Conservation (phyloP, 2,797 vertebrate genomes). For the Tauraco hartlaubi region DNA sequence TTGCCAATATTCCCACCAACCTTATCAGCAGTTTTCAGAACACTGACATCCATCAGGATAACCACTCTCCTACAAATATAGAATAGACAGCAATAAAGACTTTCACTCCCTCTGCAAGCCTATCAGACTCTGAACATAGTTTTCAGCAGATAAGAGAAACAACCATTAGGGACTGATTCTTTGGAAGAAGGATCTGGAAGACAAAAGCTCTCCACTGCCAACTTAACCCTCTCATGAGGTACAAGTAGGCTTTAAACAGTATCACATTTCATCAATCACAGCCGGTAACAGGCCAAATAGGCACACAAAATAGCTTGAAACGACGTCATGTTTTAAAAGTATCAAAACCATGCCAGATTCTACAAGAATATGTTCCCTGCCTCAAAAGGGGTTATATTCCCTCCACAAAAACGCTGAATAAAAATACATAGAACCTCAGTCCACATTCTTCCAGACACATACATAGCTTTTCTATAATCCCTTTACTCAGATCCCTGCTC, state of each 20-base stretch:
- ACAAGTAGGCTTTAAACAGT: background rate
- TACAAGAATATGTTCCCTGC: background rate
- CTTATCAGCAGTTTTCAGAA: conserved; percentile 86
- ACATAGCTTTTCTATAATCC: background rate
- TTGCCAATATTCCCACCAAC: conserved; percentile 90
- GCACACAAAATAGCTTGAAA: background rate
- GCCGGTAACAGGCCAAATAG: background rate
- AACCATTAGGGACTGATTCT: background rate
- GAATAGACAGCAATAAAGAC: background rate
- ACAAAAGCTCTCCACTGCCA: background rate
- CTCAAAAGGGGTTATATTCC: background rate
- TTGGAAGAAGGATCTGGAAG: background rate
- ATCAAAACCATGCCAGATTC: background rate
- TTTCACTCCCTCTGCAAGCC: background rate
- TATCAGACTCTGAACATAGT: background rate
- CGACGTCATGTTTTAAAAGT: background rate
- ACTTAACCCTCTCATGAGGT: background rate
- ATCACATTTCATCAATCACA: background rate
- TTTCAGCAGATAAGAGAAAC: background rate
- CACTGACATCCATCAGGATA: conserved; percentile 92
- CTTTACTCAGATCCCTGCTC: background rate
- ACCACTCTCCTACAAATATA: conserved; percentile 88
- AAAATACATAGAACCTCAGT: background rate
- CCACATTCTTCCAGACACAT: background rate
- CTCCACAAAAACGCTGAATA: background rate